A percentile compares a stretch with the other conserved stretches of the same genome.
Conservation (phyloP, 1,140 invertebrate genomes). For the Aphelenchoides besseyi region DNA sequence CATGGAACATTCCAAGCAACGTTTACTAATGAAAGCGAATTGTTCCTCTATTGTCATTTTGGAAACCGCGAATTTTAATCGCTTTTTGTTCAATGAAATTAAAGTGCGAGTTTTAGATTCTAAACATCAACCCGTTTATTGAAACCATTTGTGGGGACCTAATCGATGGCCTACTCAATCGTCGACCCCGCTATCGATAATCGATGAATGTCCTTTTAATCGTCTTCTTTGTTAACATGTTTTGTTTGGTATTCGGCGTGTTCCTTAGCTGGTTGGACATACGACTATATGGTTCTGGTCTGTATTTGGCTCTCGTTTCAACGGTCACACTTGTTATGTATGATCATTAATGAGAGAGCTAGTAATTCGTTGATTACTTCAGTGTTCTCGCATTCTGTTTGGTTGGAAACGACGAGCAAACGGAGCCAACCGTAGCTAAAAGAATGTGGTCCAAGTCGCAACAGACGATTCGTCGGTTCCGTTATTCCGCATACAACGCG, state of each 20-base stretch:
- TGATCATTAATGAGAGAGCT: no score
- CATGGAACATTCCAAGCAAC: no score
- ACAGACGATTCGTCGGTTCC: slow-evolving; percentile 27
- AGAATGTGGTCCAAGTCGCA: slow-evolving; percentile 35
- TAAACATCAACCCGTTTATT: no score
- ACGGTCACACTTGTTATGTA: slow-evolving; percentile 30
- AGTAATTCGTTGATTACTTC: no score
- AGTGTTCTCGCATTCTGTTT: slow-evolving; percentile 34
- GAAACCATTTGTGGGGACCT: no score
- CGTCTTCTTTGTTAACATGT: slow-evolving; percentile 25
- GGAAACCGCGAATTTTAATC: no score
- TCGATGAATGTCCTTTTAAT: slow-evolving; percentile 28
- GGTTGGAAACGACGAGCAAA: slow-evolving; percentile 33
- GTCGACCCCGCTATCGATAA: not conserved
- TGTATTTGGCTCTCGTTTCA: slow-evolving; percentile 31
- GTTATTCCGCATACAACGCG: slow-evolving; percentile 26
- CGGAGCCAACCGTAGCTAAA: slow-evolving; percentile 34
- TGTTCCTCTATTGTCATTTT: no score
- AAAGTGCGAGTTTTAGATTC: no score
- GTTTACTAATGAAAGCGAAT: no score
- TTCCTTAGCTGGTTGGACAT: slow-evolving; percentile 31
- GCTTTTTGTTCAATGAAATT: no score
- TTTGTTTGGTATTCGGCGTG: slow-evolving; percentile 25
- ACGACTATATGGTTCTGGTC: slow-evolving; percentile 23
- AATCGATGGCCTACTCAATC: no score